Evolutionary conservation across 2,113 vertebrate species (phyloP), one percentile per base, ranked within the genome.

Genomic region (Chaenogobius annularis): DNA sequence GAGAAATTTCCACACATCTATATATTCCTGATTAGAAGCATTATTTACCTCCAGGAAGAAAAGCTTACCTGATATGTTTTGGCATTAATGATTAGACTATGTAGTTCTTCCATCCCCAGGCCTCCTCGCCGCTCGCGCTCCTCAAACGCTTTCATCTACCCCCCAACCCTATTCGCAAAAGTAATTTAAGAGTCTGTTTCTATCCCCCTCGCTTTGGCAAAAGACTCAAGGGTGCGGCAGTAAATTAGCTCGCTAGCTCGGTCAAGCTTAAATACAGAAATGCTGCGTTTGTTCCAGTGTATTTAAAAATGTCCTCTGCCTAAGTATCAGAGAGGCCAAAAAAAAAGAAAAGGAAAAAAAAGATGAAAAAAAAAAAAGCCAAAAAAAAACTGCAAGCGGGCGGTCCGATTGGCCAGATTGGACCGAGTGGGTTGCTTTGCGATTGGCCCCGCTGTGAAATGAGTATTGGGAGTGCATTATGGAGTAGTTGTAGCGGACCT

Each of bases 221-320:
- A 61, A 90, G 83, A 90, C 93, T 90, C 85, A 73, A 84, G 91
- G 92, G 91, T 92, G 91, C 92, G 81, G 76, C 85, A 91, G 91
- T 71, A 92, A 93, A 94, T 93, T 92, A 92, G 87, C 87, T 86
- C 58, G 82, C 86, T 89, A 87, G 88, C 77, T 90, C 87, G 84
- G 91, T 92, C 89, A 92, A 89, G 91, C 89, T 92, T 93, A 93
- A 93, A 90, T 86, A 92, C 91, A 90, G 91, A 88, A 89, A 85
- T 80, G 70, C 83, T 66, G 83, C 78, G 77, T 90, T 90, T 82
- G 83, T 88, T 87, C 80, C 83, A 68, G 74, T 84, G 77, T 92
- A 88, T 92, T 92, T 90, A 91, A 91, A 92, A 80, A 90, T 89
- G 85, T 89, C 89, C 87, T 90, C 84, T 70, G 84, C 82, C 73